These are phyloP conservation scores for Drosophila crucigera DNA, from an alignment of 2,888 invertebrate genomes.

Conservation along the genomic window DNA sequence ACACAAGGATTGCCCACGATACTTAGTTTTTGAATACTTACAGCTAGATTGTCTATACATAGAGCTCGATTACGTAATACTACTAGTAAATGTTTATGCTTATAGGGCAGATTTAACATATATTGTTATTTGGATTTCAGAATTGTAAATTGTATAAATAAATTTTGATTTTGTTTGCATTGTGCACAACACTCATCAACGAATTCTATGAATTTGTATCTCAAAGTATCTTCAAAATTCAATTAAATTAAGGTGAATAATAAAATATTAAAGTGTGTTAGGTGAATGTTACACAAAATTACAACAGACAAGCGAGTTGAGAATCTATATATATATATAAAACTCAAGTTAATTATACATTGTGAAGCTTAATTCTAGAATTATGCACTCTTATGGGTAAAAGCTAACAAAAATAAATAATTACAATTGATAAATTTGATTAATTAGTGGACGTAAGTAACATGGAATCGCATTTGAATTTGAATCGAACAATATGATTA, in stretches of 20 bases:
- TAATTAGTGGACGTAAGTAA: constrained; percentile 78
- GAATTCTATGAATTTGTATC: constrained; percentile 61
- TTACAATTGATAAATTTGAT: constrained; percentile 29
- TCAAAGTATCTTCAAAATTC: constrained; percentile 46
- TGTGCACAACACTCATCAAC: constrained; percentile 54
- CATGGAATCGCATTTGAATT: constrained; percentile 65
- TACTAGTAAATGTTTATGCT: constrained; percentile 66
- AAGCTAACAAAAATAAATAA: constrained; percentile 35
- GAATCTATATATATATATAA: constrained; percentile 11
- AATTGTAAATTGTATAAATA: constrained; percentile 45
- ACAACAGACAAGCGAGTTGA: constrained; percentile 33
- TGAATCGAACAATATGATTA: constrained; percentile 34
- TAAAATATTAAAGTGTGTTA: constrained; percentile 29
- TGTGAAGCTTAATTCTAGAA: constrained; percentile 16
- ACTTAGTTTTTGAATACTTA: constrained; percentile 45
- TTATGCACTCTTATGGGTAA: constrained; percentile 24
- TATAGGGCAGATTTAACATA: constrained; percentile 51
- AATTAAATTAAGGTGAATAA: constrained; percentile 13
- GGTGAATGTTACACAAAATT: constrained; percentile 37
- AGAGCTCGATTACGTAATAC: constrained; percentile 73
- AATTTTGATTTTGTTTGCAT: constrained; percentile 70
- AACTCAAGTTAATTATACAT: constrained; percentile 24
- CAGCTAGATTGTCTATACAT: constrained; percentile 50
- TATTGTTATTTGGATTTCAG: constrained; percentile 30
- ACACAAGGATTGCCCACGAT: constrained; percentile 43